These are phyloP conservation scores for Oligia fasciuncula DNA, from an alignment of 2,888 invertebrate species.

Conservation along the genomic window DNA sequence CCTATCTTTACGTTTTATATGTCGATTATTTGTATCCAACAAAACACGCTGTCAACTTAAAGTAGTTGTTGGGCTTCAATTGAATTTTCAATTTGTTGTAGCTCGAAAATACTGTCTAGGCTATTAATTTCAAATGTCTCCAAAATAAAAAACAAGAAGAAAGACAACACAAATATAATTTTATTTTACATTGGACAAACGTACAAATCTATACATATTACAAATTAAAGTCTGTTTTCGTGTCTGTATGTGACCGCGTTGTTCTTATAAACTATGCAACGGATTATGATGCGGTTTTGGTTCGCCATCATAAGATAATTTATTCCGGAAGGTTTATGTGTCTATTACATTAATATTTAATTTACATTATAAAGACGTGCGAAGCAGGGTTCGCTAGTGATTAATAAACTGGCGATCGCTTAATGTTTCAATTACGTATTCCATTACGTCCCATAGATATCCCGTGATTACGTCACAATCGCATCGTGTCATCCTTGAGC, in stretches of 20 bases:
- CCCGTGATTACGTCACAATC: slow-evolving; percentile 10
- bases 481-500: slow-evolving; percentile 37
- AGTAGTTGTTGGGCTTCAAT: slow-evolving; percentile 9
- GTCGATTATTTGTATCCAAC: slow-evolving; percentile 14
- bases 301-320: background rate
- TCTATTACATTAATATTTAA: background rate
- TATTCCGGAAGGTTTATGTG: background rate
- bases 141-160: background rate
- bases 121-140: background rate
- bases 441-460: slow-evolving; percentile 16
- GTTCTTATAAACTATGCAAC: background rate
- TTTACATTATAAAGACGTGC: background rate
- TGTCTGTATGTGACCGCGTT: background rate
- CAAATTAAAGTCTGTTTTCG: background rate
- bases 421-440: slow-evolving; percentile 41
- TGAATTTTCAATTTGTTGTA: slow-evolving; percentile 15
- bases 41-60: background rate
- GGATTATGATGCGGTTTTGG: background rate
- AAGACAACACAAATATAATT: background rate
- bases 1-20: background rate
- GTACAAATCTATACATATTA: background rate
- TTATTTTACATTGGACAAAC: background rate
- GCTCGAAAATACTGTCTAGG: background rate
- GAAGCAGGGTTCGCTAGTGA: background rate
- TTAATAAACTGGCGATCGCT: slow-evolving; percentile 21